Base-by-base conservation (phyloP, 2,888 invertebrate species). In the Endotricha flammealis region DNA sequence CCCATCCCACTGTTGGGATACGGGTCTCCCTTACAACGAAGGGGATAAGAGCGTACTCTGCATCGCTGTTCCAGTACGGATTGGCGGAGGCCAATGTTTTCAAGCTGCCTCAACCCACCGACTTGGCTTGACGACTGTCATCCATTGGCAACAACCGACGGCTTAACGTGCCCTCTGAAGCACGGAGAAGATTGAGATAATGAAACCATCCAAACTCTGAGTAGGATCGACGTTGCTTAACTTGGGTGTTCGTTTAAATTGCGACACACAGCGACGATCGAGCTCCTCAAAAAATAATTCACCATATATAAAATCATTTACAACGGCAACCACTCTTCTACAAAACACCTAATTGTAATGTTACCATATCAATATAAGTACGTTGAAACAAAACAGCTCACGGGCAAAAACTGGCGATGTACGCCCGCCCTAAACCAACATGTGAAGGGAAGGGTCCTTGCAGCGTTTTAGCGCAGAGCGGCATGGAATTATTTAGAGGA, bases 401-500 rank as follows among this genome's bases (percentile, higher is more conserved):
- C 20, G 6, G 20, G 20, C 20, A 20, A 20, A 20, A 20, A 3
- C 20, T 20, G 8, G n/a, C 3, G 3, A n/a, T 20, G 20, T 20
- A n/a, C 20, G 6, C 20, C n/a, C 20, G n/a, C 20, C 20, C 20
- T 20, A 28, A 28, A 28, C 28, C 12, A 13, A 28, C 28, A 28
- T 8, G 12, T 27, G 13, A 14, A 13, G 3, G 28, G n/a, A n/a
- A 13, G 14, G 20, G 6, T 20, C 20, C 20, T 28, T 12, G 14
- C 28, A 28, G 13, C 13, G 28, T 9, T 14, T 14, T 9, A 28
- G 28, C 20, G 20, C 20, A 20, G 20, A 20, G 20, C 28, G 12
- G 25, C 28, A 6, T 8, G 9, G 28, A 28, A 28, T 28, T 14
- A 28, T 28, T 28, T 13, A 28, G 28, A 25, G 10, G 25, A 2